Percentiles rank a stretch among this genome's conserved stretches.
Conservation (phyloP, 2,888 invertebrate genomes). For the Endomychus coccineus region DNA sequence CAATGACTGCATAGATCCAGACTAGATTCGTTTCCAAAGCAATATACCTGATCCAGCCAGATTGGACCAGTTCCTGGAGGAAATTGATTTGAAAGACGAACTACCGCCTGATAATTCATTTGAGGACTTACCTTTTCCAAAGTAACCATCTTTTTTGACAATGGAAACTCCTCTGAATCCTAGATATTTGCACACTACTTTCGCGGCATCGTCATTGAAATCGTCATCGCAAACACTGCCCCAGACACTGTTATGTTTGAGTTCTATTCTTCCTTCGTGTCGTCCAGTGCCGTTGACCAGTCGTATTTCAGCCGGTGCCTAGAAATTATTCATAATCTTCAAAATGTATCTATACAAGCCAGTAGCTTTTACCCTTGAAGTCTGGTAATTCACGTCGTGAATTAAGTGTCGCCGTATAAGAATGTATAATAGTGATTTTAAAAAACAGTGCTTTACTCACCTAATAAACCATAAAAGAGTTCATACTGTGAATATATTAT, state of each 20-base stretch:
- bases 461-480: too few relatives aligned
- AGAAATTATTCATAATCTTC: slow-evolving; percentile 16
- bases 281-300: slow-evolving; percentile 51
- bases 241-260: slow-evolving; percentile 61
- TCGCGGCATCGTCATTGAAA: slow-evolving; percentile 58
- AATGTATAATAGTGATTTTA: too few relatives aligned
- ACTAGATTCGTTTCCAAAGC: slow-evolving; percentile 57
- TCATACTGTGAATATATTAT: too few relatives aligned
- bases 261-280: slow-evolving; percentile 61
- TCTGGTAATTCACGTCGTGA: too few relatives aligned
- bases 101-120: background rate
- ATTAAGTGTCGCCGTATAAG: too few relatives aligned
- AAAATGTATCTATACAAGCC: too few relatives aligned
- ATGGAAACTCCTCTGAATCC: slow-evolving; percentile 49
- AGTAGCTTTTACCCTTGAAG: too few relatives aligned
- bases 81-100: background rate
- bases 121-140: slow-evolving; percentile 43
- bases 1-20: slow-evolving; percentile 58
- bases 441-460: too few relatives aligned
- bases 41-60: slow-evolving; percentile 64
- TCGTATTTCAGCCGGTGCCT: slow-evolving; percentile 53
- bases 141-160: slow-evolving; percentile 49
- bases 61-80: slow-evolving; percentile 53
- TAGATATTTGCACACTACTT: slow-evolving; percentile 53
- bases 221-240: slow-evolving; percentile 76